These are phyloP conservation scores for Microplitis demolitor DNA, from an alignment of 1,140 invertebrate species.

Conservation along the genomic window DNA sequence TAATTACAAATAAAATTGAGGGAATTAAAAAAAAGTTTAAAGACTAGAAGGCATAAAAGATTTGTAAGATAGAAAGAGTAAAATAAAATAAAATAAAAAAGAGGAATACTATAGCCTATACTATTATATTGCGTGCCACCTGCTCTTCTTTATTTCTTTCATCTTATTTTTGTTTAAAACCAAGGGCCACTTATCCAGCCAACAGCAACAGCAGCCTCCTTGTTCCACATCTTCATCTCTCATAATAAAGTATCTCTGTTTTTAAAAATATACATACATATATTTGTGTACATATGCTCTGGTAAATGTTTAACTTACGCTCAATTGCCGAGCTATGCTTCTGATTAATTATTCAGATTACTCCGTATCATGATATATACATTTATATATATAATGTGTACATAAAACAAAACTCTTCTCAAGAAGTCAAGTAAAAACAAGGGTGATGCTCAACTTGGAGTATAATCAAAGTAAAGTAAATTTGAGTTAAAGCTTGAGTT, in stretches of 20 bases:
- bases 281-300: not conserved
- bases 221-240: too few relatives aligned
- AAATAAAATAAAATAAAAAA: not conserved
- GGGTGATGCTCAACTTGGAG: too few relatives aligned
- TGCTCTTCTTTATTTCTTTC: not conserved
- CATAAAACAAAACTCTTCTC: not conserved
- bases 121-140: slow-evolving; percentile 1
- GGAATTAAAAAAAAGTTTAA: too few relatives aligned
- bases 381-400: not conserved
- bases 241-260: too few relatives aligned
- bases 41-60: not conserved
- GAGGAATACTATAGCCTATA: not conserved
- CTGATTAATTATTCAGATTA: slow-evolving; percentile 6
- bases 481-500: too few relatives aligned
- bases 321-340: not conserved
- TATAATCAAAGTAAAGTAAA: too few relatives aligned
- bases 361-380: not conserved
- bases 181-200: not conserved
- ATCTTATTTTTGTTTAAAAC: not conserved
- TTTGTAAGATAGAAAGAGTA: not conserved
- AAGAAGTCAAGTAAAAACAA: too few relatives aligned
- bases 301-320: not conserved
- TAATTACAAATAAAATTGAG: not conserved
- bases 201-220: not conserved
- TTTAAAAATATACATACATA: too few relatives aligned